Percentiles rank a stretch among this genome's conserved stretches.
Evolutionary conservation across 2,888 invertebrate species (phyloP).

Genomic region (Agrochola circellaris): DNA sequence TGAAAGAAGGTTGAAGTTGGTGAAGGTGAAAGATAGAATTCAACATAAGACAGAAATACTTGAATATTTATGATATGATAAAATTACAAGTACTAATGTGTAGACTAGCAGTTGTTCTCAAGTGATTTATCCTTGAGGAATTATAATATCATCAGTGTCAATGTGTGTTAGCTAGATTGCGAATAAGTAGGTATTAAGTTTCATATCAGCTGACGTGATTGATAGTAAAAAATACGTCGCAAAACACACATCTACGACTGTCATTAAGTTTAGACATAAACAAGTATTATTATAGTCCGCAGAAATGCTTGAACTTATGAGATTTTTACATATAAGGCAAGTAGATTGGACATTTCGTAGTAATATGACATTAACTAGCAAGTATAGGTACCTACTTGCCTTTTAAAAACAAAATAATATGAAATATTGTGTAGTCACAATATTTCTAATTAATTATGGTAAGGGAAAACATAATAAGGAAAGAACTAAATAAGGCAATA

Average conservation of each 20-base stretch:
- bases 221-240: constrained; percentile 36
- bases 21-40: background rate
- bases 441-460: background rate
- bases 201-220: constrained; percentile 28
- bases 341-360: no score
- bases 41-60: background rate
- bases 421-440: background rate
- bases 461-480: background rate
- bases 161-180: constrained; percentile 9
- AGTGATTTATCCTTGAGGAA: constrained; percentile 29
- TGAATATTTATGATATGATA: background rate
- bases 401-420: no score
- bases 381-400: background rate
- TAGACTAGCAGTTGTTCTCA: constrained; percentile 2
- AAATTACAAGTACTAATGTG: background rate
- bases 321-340: background rate
- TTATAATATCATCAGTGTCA: constrained; percentile 21
- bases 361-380: background rate
- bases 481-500: background rate
- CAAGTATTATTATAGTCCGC: background rate
- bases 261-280: constrained; percentile 23
- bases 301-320: constrained; percentile 4
- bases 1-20: no score
- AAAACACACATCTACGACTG: constrained; percentile 10
- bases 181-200: constrained; percentile 38